Evolutionary conservation across 2,888 invertebrate species (phyloP), one percentile per base, ranked within the genome.

Genomic region (Pharmacophagus antenor): DNA sequence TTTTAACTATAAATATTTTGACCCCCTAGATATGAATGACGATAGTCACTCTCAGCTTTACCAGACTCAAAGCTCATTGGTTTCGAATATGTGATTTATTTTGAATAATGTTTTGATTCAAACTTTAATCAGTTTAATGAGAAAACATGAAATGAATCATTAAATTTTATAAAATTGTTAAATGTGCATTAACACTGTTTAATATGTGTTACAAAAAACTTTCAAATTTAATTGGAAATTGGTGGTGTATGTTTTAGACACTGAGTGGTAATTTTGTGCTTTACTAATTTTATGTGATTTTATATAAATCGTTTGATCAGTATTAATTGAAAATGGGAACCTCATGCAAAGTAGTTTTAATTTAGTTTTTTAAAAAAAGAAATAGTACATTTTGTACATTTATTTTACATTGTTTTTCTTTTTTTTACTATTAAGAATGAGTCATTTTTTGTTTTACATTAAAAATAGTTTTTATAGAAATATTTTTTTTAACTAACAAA

Each of bases 281-380:
- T 42, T 41, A 44, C 5, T 18, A 18, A 27, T 17, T 20, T 47
- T 55, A 4, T 47, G 27, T 52, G 15, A 21, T 5, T 18, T 52
- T 51, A 2, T 37, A 18, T 18, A 8, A 25, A 31, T 51, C n/a
- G 25, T 50, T 37, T 18, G 20, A 46, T 51, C 58, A 58, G 58
- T 58, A 58, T 58, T 58, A 53, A 53, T 53, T 48, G 23, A 21
- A 58, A 52, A 52, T 47, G 23, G 15, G 53, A 53, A 53, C 47
- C 58, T 53, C 53, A 48, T 53, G n/a, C 7, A 12, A 20, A 55
- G 6, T 15, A 6, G 31, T 6, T 1, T 8, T 15, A 22, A 46
- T 20, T 46, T 48, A 48, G 10, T 48, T 10, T 48, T 20, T 6
- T 48, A 48, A n/a, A 31, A 37, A 20, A 21, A 37, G 17, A 37